phyloP scores from a whole-genome alignment of 2,888 invertebrate genomes.

The Cataglyphis livida region DNA sequence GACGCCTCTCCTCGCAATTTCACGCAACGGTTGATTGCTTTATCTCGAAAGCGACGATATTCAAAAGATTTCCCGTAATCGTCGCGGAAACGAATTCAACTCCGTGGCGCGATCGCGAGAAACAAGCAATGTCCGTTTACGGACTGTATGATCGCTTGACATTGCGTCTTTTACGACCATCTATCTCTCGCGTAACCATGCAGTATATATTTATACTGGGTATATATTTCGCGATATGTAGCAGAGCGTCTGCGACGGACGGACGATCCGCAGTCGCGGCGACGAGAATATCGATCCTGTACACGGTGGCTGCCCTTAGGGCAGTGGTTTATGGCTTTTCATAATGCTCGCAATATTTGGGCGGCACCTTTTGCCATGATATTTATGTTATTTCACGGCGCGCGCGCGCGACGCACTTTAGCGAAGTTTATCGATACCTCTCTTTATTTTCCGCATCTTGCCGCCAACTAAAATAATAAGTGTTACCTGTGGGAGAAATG shows the following conservation, averaged over 20 bases:
- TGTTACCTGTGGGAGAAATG: slow-evolving; percentile 29
- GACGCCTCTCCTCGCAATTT: background rate
- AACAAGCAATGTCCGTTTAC: slow-evolving; percentile 22
- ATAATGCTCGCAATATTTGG: slow-evolving; percentile 71
- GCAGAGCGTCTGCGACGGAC: slow-evolving; percentile 41
- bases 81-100: slow-evolving; percentile 38
- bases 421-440: slow-evolving; percentile 32
- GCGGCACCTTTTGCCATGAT: slow-evolving; percentile 55
- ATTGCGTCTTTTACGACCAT: slow-evolving; percentile 48
- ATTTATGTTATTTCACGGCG: slow-evolving; percentile 59
- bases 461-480: slow-evolving; percentile 42
- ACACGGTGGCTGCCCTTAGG: slow-evolving; percentile 41
- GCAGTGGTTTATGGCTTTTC: slow-evolving; percentile 69
- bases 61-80: slow-evolving; percentile 15
- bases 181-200: slow-evolving; percentile 49
- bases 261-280: slow-evolving; percentile 46
- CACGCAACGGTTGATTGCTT: background rate
- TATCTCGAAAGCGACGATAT: slow-evolving; percentile 2
- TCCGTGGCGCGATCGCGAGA: slow-evolving; percentile 36
- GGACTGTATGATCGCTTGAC: slow-evolving; percentile 44
- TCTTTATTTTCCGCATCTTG: slow-evolving; percentile 29
- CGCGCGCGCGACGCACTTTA: slow-evolving; percentile 13
- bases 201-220: background rate
- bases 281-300: slow-evolving; percentile 59
- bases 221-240: slow-evolving; percentile 40